phyloP scores from a whole-genome alignment of 1,140 invertebrate genomes.

The Lethocerus indicus region DNA sequence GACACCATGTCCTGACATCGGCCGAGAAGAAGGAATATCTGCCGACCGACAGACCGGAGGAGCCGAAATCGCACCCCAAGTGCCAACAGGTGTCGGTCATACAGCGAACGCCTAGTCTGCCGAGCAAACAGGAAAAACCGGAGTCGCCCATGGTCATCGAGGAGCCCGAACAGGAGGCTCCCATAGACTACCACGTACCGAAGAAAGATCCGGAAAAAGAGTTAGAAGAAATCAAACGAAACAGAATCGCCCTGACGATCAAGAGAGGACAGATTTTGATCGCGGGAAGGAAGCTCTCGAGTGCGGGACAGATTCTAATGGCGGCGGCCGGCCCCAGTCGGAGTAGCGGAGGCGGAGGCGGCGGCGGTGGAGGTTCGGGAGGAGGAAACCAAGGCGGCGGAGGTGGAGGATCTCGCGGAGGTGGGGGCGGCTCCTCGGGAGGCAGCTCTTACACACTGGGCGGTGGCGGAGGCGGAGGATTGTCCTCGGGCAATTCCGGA shows the following conservation, averaged over 20 bases:
- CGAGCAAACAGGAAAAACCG: no score
- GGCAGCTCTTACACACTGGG: slow-evolving; percentile 26
- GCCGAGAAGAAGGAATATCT: slow-evolving; percentile 64
- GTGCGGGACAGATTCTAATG: slow-evolving; percentile 22
- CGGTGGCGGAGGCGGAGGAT: slow-evolving; percentile 24
- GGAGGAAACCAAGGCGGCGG: slow-evolving; percentile 10
- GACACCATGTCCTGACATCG: slow-evolving; percentile 50
- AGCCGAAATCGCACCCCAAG: slow-evolving; percentile 27
- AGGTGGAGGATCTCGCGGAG: slow-evolving; percentile 16
- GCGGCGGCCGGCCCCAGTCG: slow-evolving; percentile 61
- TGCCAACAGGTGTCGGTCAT: slow-evolving; percentile 41
- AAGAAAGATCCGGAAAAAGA: slow-evolving; percentile 40
- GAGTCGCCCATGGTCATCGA: slow-evolving; percentile 23
- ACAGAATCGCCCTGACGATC: slow-evolving; percentile 23
- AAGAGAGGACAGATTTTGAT: slow-evolving; percentile 16
- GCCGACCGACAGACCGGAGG: slow-evolving; percentile 36
- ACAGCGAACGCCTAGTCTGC: slow-evolving; percentile 48
- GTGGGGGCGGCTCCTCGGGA: slow-evolving; percentile 31
- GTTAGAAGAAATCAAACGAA: slow-evolving; percentile 25
- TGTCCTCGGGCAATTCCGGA: slow-evolving; percentile 29
- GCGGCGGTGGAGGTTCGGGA: slow-evolving; percentile 24
- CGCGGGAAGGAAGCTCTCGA: slow-evolving; percentile 24
- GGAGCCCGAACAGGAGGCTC: slow-evolving; percentile 53
- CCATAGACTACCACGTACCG: slow-evolving; percentile 73
- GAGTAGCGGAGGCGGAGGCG: slow-evolving; percentile 34